A percentile compares a stretch with the other conserved stretches of the same genome.
phyloP scores from a whole-genome alignment of 2,888 invertebrate genomes.

The Tenthredo amoena region DNA sequence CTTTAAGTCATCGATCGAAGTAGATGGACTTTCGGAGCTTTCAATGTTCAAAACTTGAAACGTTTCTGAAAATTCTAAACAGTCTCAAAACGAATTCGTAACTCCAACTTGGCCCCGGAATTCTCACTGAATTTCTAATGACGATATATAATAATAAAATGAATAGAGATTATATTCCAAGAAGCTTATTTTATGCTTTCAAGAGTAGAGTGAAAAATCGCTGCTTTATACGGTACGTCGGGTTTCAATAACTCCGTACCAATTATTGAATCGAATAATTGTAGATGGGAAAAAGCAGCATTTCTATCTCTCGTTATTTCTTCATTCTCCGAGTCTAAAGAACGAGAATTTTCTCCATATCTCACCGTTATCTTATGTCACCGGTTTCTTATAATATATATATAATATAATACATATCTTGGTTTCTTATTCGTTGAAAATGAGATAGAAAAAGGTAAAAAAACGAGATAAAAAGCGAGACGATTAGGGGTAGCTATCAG shows the following conservation, averaged over 20 bases:
- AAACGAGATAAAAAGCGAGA: background rate
- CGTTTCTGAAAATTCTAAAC: too few relatives aligned
- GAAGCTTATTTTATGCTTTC: background rate
- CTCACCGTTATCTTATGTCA: background rate
- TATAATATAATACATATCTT: background rate
- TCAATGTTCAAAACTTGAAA: too few relatives aligned
- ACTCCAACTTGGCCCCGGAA: too few relatives aligned
- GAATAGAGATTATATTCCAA: background rate
- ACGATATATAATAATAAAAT: background rate
- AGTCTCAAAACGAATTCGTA: too few relatives aligned
- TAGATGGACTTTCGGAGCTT: too few relatives aligned
- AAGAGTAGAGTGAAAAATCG: background rate
- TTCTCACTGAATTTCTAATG: too few relatives aligned
- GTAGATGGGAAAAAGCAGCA: background rate
- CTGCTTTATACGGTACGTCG: background rate
- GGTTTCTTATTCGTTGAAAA: background rate
- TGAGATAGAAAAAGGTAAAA: background rate
- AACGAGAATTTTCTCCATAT: background rate
- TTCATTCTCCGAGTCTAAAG: background rate
- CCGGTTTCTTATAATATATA: background rate
- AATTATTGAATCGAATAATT: conserved; percentile 1
- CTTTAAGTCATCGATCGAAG: too few relatives aligned
- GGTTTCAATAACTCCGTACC: background rate
- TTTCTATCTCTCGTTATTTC: too few relatives aligned
- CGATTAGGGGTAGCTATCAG: background rate